Evolutionary conservation across 2,888 invertebrate species (phyloP).

Genomic region (Steinernema scapterisci): DNA sequence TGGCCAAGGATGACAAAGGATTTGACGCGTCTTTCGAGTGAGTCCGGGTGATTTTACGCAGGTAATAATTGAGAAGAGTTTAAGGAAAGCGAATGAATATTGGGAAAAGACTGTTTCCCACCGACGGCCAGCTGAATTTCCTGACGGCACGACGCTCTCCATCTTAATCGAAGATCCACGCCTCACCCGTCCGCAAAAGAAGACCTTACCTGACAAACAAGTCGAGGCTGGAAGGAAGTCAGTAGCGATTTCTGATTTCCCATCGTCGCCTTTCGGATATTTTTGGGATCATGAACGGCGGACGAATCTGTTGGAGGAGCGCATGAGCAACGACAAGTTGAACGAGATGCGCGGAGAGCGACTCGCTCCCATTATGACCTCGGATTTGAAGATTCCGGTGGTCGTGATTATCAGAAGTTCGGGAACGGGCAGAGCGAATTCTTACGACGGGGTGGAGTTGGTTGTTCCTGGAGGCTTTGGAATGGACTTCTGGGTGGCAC

Average conservation of each 20-base stretch:
- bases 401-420: background rate
- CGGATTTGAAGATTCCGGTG: slow-evolving; percentile 2
- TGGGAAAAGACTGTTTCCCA: background rate
- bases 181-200: slow-evolving; percentile 30
- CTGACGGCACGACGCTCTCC: slow-evolving; percentile 33
- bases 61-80: background rate
- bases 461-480: slow-evolving; percentile 35
- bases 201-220: background rate
- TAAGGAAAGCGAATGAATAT: background rate
- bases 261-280: background rate
- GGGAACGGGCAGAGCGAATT: slow-evolving; percentile 17
- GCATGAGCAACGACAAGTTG: slow-evolving; percentile 29
- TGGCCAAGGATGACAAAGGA: background rate
- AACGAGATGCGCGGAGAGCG: slow-evolving; percentile 26
- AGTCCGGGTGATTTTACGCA: slow-evolving; percentile 15
- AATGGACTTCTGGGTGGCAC: slow-evolving; percentile 56
- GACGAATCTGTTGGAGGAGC: background rate
- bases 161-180: slow-evolving; percentile 58
- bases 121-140: slow-evolving; percentile 9
- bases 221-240: background rate
- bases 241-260: background rate
- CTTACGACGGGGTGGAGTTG: slow-evolving; percentile 29
- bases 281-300: background rate
- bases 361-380: slow-evolving; percentile 18
- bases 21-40: background rate